Conservation (phyloP, 2,113 vertebrate species). For the Synodontis membranacea region DNA sequence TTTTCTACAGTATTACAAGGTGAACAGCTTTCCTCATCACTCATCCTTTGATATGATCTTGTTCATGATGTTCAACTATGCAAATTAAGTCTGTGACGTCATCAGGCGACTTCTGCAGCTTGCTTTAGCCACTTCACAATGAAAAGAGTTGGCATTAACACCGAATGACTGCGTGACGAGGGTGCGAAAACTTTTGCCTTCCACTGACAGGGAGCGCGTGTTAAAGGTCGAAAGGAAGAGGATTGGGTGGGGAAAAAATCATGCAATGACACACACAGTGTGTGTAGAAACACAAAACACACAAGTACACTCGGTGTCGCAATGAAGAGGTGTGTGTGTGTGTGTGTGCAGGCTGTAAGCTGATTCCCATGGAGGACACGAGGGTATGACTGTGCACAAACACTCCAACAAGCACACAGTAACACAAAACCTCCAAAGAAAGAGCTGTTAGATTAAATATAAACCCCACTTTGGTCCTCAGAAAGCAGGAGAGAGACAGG, state of each 20-base stretch:
- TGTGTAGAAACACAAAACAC: neutral
- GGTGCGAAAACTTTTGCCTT: neutral
- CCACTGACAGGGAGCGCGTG: neutral
- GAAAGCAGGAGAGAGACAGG: neutral
- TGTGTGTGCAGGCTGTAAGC: neutral
- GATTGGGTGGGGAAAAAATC: neutral
- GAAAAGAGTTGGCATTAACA: neutral
- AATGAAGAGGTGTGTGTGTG: neutral
- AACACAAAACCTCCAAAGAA: neutral
- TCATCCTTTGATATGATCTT: no score
- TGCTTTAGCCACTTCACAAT: no score
- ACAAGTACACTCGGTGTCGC: neutral
- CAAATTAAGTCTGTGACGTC: no score
- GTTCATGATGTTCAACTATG: no score
- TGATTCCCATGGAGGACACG: conserved; percentile 37
- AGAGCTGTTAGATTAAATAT: no score
- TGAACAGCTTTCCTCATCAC: no score
- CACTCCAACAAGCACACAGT: conserved; percentile 16
- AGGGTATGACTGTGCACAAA: conserved; percentile 58
- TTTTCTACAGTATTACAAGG: no score
- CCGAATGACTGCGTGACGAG: neutral
- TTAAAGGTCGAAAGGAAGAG: neutral
- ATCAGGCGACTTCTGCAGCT: no score
- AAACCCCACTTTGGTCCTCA: no score
- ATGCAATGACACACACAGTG: neutral